Base-by-base conservation (phyloP, 64 coral and sea anemone species). In the Cladopsammia gracilis region DNA sequence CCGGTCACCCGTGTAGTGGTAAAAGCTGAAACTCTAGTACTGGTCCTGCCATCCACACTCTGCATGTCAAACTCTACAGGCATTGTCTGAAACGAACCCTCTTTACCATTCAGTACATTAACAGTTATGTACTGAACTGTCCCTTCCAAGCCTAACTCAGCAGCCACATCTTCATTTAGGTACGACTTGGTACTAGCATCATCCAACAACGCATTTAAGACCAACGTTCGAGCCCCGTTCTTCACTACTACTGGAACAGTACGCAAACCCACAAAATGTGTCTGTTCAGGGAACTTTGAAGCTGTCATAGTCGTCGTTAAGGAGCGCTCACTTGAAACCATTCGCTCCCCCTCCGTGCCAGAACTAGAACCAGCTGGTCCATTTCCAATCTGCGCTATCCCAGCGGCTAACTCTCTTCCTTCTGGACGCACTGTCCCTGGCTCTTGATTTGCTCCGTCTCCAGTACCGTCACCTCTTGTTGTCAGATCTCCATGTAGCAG, bases 111-210 rank as follows among this genome's bases (percentile, higher is more conserved):
- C 5, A 90, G 58, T 1, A 80, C 87, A 48, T 69, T 82, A 13
- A 81, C 75, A 10, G 62, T 90, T 26, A 77, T 45, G 65, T 24
- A 53, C 13, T 54, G 48, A 77, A 16, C 23, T 20, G 18, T 10
- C 42, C 73, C 87, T 58, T 78, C 22, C 3, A 90, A 72, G 45
- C 87, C 73, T 15, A 90, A 50, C 59, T 90, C 34, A 66, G 75
- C 75, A 1, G 89, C 89, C 15, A 81, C 89, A 24, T 91, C 88
- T 58, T 25, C 60, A 65, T 91, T 91, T 65, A 91, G 19, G 66
- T 91, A 91, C 15, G 76, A 43, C 44, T 71, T 90, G 10, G 88
- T 90, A 64, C 58, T 78, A 10, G 88, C 88, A 45, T 90, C 88
- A 47, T 90, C 74, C 50, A 91, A 65, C 43, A 91, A 47, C 3